Evolutionary conservation across 2,113 vertebrate genomes (phyloP), one percentile per base, ranked within the genome.

Genomic region (Dicrurus megarhynchus): DNA sequence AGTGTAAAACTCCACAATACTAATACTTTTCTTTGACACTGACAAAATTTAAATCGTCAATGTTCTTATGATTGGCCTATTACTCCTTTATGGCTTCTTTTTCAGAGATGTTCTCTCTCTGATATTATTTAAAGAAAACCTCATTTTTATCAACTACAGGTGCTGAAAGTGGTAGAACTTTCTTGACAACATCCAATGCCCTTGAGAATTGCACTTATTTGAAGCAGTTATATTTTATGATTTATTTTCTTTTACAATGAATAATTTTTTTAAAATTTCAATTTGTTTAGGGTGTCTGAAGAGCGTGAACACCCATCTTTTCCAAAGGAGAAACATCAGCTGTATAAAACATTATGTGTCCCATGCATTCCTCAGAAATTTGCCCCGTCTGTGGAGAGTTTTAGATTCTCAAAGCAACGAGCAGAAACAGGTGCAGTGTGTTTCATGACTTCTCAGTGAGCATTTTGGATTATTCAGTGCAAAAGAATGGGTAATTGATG

Each of bases 211-310:
- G 19, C 17, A 39, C 21, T 52, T 77, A 41, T 3, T 56, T 74
- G 35, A 83, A 88, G 33, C 50, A 74, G 42, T 73, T 90, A 2
- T 53, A 32, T 85, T 95, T 95, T 74, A 49, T 33, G 21, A 78
- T 80, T 57, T 74, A n/a, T 41, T 59, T 93, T 91, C 30, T 91
- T 87, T 95, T 78, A 12, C 17, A 69, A 33, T 30, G 59, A 27
- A 27, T 55, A 60, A 16, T 18, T 52, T 95, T 67, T 55, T 74
- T 91, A 26, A 78, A 67, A 55, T 42, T 77, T 50, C 8, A 21
- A 59, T 69, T 95, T 87, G 70, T 85, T 95, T 67, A 98, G 98
- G 74, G 16, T 89, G 46, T 96, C 93, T 97, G 96, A 97, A 94
- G 95, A 95, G 39, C 69, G 21, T n/a, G 92, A 95, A 35, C 74